Conservation (phyloP, 1,140 invertebrate genomes). For the Drosophila pseudoananassae region DNA sequence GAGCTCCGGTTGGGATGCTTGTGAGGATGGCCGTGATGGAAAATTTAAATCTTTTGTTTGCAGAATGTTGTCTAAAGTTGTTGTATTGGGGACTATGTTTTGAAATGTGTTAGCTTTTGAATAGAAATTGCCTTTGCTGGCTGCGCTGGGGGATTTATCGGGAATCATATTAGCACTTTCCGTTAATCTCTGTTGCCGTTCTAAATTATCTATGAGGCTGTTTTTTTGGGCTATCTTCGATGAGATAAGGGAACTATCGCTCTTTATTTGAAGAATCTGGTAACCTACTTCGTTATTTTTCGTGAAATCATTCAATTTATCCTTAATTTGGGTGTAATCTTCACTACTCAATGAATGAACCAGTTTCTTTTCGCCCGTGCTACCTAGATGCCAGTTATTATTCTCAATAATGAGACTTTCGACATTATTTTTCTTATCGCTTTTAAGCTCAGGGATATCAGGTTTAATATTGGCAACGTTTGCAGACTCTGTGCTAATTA, state of each 20-base stretch:
- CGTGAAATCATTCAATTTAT: conserved; percentile 39
- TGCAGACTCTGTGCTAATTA: conserved; percentile 6
- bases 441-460: conserved; percentile 12
- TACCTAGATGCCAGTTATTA: conserved; percentile 38
- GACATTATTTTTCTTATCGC: conserved; percentile 17
- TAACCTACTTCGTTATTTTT: conserved; percentile 56
- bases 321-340: conserved; percentile 57
- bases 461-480: conserved; percentile 4
- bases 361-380: conserved; percentile 48
- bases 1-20: conserved; percentile 85
- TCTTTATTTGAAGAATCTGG: conserved; percentile 77
- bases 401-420: conserved; percentile 24
- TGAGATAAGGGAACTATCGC: conserved; percentile 76
- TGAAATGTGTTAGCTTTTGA: conserved; percentile 20
- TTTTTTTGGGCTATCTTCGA: conserved; percentile 69
- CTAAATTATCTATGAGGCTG: conserved; percentile 73
- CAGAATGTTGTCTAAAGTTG: conserved; percentile 17
- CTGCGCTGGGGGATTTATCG: conserved; percentile 25
- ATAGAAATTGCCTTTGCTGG: conserved; percentile 24
- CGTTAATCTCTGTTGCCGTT: conserved; percentile 42
- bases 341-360: conserved; percentile 73
- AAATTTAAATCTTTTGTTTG: conserved; percentile 36
- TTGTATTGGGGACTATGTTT: conserved; percentile 16
- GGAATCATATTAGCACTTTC: conserved; percentile 37
- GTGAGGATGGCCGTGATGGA: conserved; percentile 83